phyloP scores from a whole-genome alignment of 2,888 invertebrate genomes.

The Drosophila phalerata region DNA sequence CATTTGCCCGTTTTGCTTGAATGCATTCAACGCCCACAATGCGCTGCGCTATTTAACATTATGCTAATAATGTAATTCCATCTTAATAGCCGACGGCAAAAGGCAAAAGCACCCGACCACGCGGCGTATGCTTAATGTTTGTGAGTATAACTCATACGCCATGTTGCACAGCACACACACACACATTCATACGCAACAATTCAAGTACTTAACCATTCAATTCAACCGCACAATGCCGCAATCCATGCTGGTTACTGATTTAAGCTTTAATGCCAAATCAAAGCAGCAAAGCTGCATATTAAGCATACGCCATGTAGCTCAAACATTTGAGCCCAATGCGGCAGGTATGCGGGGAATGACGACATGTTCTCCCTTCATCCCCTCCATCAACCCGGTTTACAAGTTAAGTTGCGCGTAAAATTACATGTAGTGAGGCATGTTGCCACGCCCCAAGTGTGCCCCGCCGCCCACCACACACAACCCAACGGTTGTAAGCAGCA shows the following conservation, averaged over 20 bases:
- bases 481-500: constrained; percentile 1
- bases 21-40: neutral
- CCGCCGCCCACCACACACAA: constrained; percentile 9
- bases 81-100: constrained; percentile 39
- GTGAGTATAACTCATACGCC: constrained; percentile 52
- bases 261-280: constrained; percentile 74
- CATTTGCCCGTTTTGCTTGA: constrained; percentile 4
- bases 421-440: constrained; percentile 82
- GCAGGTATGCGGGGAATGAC: constrained; percentile 6
- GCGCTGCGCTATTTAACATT: constrained; percentile 9
- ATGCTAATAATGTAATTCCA: constrained; percentile 39
- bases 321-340: constrained; percentile 61
- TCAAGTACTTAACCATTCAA: constrained; percentile 35
- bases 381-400: constrained; percentile 50
- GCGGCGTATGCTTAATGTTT: constrained; percentile 60
- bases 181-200: neutral
- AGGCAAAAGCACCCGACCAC: neutral
- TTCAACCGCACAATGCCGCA: constrained; percentile 33
- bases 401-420: constrained; percentile 84
- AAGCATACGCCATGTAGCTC: constrained; percentile 73
- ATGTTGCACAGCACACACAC: constrained; percentile 19
- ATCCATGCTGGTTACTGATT: constrained; percentile 57
- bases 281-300: constrained; percentile 60
- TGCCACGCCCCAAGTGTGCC: constrained; percentile 51
- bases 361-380: neutral